These are phyloP conservation scores for Prionailurus viverrinus DNA, from an alignment of 2,113 vertebrate species.

Conservation along the genomic window DNA sequence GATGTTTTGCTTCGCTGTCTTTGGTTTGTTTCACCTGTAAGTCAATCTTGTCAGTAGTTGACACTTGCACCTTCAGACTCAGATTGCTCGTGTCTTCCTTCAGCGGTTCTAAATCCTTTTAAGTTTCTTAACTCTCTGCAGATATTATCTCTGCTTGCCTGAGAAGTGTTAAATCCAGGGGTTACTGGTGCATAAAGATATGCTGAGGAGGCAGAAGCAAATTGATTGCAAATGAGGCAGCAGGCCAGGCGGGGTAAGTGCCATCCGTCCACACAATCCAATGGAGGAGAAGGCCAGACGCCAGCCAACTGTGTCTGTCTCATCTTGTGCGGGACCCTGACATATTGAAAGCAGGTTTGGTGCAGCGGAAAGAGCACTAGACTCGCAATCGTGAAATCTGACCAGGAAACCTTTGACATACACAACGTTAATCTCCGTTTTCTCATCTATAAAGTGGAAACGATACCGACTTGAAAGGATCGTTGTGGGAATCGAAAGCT, in stretches of 20 bases:
- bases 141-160: background rate
- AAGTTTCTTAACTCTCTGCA: background rate
- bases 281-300: background rate
- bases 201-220: background rate
- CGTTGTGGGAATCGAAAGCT: background rate
- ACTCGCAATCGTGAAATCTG: background rate
- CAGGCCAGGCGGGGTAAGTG: fast-evolving
- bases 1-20: background rate
- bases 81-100: background rate
- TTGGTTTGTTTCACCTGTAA: background rate
- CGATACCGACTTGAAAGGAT: background rate
- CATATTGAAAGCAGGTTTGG: no score
- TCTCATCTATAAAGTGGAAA: background rate
- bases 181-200: background rate
- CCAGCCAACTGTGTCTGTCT: fast-evolving
- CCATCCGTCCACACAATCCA: background rate
- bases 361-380: background rate
- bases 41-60: background rate
- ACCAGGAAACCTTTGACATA: background rate
- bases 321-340: fast-evolving
- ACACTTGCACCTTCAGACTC: background rate
- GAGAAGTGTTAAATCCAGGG: background rate
- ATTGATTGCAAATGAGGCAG: background rate
- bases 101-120: background rate
- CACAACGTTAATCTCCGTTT: background rate